These are phyloP conservation scores for Cephus cinctus DNA, from an alignment of 1,140 invertebrate genomes.

Conservation along the genomic window DNA sequence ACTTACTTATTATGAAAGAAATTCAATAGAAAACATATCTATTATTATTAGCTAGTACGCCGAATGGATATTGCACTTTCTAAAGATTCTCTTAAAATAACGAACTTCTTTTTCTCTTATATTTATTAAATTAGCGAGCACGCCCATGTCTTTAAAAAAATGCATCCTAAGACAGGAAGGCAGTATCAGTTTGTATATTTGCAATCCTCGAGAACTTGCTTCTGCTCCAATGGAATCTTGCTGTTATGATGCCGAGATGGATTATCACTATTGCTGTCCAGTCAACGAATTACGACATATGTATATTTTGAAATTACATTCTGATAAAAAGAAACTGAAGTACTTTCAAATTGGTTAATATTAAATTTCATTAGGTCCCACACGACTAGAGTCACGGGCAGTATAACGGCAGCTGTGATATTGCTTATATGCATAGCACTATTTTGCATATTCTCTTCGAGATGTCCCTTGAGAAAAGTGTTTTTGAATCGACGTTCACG, in stretches of 20 bases:
- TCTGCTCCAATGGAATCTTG: not conserved
- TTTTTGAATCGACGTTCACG: constrained; percentile 1
- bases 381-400: not conserved
- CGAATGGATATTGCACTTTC: too few relatives aligned
- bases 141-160: too few relatives aligned
- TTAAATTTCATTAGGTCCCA: not conserved
- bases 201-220: too few relatives aligned
- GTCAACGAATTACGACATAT: not conserved
- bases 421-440: not conserved
- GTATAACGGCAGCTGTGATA: not conserved
- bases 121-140: too few relatives aligned
- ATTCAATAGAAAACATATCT: too few relatives aligned
- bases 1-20: too few relatives aligned
- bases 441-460: constrained; percentile 6
- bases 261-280: constrained; percentile 14
- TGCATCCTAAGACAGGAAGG: too few relatives aligned
- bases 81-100: too few relatives aligned
- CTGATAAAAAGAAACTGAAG: not conserved
- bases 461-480: constrained; percentile 5
- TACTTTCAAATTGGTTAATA: not conserved
- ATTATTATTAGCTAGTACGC: too few relatives aligned
- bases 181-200: too few relatives aligned
- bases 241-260: constrained; percentile 11
- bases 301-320: constrained; percentile 1
- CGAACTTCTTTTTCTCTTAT: too few relatives aligned